Base-by-base conservation (phyloP, 2,888 invertebrate species). In the Eilema sororculum region DNA sequence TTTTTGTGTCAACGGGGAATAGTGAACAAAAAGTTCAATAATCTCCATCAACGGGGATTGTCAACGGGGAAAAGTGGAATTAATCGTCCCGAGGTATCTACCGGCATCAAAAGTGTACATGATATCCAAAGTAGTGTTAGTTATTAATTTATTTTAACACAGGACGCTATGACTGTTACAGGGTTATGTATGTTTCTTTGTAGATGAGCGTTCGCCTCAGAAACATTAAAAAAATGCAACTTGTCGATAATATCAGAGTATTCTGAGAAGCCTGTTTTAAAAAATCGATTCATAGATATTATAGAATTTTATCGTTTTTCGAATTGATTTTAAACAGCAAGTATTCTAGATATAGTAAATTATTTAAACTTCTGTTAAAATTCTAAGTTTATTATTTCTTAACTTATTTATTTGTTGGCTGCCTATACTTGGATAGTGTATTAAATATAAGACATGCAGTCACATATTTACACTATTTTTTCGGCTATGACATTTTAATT, bases 91-190 rank as follows among this genome's bases (percentile, higher is more conserved):
- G 8, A 33, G 8, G 8, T 33, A 33, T 4, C 37, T 41, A 41
- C 16, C 41, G 41, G 41, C 16, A 4, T 16, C 16, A 28, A 28
- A 37, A 2, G 28, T 61, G 58, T 80, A 69, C 68, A 72, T 71
- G 56, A 22, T 72, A 74, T 72, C 78, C 61, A 78, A 80, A 74
- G 41, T 66, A 68, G 25, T 62, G 13, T 37, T 58, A 66, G 0
- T 3, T 71, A 46, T 69, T 73, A 73, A 37, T 63, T 78, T 59
- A 37, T 24, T 63, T 56, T 68, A 9, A 68, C 37, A 58, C 4
- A 64, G 59, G 6, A 67, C 64, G 30, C 30, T 68, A 62, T 67
- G 16, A 68, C 63, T 69, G 0, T 25, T 46, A 66, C 57, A 41
- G 37, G 41, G 52, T 60, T 33, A n/a, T 24, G 25, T 65, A n/a